Evolutionary conservation across 2,797 vertebrate species (phyloP), one percentile per base, ranked within the genome.

Genomic region (Coreius guichenoti): DNA sequence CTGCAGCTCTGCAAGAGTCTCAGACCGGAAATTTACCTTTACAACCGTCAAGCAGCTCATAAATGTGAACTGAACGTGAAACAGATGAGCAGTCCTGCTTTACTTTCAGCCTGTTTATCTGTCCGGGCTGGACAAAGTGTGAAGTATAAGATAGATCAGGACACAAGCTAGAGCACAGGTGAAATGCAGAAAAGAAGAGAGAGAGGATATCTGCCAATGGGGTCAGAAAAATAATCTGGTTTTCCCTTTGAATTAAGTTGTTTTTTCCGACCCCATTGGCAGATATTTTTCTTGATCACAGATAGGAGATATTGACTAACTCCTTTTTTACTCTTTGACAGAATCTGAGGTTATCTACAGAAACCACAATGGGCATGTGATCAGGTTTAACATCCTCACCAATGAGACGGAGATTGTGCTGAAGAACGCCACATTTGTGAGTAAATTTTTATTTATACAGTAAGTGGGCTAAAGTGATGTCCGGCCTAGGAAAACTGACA

Each of bases 381-480:
- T 99, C 94, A 97, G 96, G 91, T 95, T 98, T 93, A 99, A 98
- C 93, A 95, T 98, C 92, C 92, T 96, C 86, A 97, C 96, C 65
- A 99, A 98, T 69, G 93, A 96, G 87, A 98, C 96, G 0, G 95
- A 96, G 56, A 93, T 97, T 65, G 91, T 99, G 89, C 93, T 99
- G 94, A 96, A 96, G 91, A 99, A 99, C 91, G 94, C 95, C 74
- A 99, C 97, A 17, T 99, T 99, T 95, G 98, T 99, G 95, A 98
- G 98, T 97, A 88, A 16, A 65, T 29, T 6, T 63, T 8, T 29
- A 29, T 16, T 8, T 16, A 17, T 31, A 17, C 2, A 65, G n/a
- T 14, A 39, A 26, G 58, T 26, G 56, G n/a, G 5, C 12, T 13
- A 6, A 61, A 61, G 12, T 61, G 12, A 61, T 61, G 5, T 29